Base-by-base conservation (phyloP, 2,888 invertebrate species). In the Fragum sueziense region DNA sequence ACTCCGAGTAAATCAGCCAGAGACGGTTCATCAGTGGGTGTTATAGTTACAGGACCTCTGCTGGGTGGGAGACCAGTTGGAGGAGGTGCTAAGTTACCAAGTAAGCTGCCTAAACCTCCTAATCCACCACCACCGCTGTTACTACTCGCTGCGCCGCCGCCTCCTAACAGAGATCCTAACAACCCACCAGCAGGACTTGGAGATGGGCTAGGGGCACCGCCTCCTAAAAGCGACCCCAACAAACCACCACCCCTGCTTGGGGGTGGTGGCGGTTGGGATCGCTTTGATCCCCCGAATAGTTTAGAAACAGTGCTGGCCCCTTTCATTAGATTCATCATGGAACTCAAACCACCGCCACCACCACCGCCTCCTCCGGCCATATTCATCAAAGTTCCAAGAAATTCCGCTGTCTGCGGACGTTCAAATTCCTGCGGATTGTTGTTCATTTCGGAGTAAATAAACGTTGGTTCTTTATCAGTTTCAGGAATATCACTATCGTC, bases 1-100 rank as follows among this genome's bases (percentile, higher is more conserved):
- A 84, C 84, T 22, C 84, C 84, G 22, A 84, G 74, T 27, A 84
- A 62, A 69, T 84, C 84, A 14, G 79, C 84, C 31, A 84, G 29
- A 20, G 78, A 76, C 1, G 84, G 84, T 67, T 84, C 84, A 31
- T 71, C 71, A 22, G 57, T 61, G 22, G 27, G 34, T 0, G 57
- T 9, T 34, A 7, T 17, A 37, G 33, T 33, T 2, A 74, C 47
- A 22, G 70, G 51, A 14, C 75, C 70, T 0, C 69, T 47, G 7
- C 31, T 33, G 0, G 74, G 76, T n/a, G 80, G 80, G 2, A 41
- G 59, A n/a, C 80, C 83, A 3, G 61, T 25, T 0, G 84, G 80
- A n/a, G 70, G 41, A 2, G 82, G 82, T 17, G 79, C 68, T 22
- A 70, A 33, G 34, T 34, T 59, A 34, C 70, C 70, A 31, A 52